Evolutionary conservation across 2,888 invertebrate species (phyloP).

Genomic region (Tinea pellionella): DNA sequence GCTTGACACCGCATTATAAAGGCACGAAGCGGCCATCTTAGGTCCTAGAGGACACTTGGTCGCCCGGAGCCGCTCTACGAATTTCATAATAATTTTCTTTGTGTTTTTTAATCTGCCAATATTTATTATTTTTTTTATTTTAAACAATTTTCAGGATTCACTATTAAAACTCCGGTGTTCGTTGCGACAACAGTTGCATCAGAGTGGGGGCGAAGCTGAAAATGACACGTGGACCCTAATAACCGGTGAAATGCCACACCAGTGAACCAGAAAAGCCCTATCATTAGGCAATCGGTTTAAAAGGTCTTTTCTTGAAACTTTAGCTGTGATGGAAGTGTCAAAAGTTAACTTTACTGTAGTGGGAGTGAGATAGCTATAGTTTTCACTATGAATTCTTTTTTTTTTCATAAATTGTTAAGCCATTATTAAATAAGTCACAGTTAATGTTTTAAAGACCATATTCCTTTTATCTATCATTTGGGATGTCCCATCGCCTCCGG

Average conservation of each 20-base stretch:
- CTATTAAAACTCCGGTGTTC: slow-evolving; percentile 75
- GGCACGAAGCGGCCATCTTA: too few relatives aligned
- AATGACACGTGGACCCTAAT: slow-evolving; percentile 67
- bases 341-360: not conserved
- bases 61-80: too few relatives aligned
- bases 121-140: not conserved
- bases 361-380: not conserved
- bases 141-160: slow-evolving; percentile 65
- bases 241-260: slow-evolving; percentile 53
- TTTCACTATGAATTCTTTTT: not conserved
- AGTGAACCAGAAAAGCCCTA: slow-evolving; percentile 34
- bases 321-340: not conserved
- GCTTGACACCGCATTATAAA: too few relatives aligned
- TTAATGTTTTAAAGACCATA: not conserved
- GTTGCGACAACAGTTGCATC: slow-evolving; percentile 74
- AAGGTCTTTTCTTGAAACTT: not conserved
- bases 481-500: not conserved
- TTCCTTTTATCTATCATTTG: not conserved
- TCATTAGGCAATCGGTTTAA: not conserved
- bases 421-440: not conserved
- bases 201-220: slow-evolving; percentile 67
- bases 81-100: too few relatives aligned
- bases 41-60: too few relatives aligned
- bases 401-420: too few relatives aligned
- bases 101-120: too few relatives aligned